These are phyloP conservation scores for Carollia perspicillata DNA, from an alignment of 2,113 vertebrate genomes.

Conservation along the genomic window DNA sequence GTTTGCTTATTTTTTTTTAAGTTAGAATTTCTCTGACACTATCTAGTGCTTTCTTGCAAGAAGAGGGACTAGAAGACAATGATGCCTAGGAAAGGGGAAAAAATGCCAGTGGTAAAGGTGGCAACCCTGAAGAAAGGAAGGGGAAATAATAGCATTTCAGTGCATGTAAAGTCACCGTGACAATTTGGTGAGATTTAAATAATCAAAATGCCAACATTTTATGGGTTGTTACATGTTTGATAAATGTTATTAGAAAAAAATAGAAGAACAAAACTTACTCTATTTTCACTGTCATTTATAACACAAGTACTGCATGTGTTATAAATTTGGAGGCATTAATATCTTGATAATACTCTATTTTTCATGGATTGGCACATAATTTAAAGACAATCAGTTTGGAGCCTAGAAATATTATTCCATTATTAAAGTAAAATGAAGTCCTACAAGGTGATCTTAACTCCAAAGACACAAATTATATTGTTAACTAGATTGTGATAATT, in stretches of 20 bases:
- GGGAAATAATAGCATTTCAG: background rate
- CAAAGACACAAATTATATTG: background rate
- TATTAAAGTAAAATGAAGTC: background rate
- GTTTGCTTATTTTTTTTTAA: background rate
- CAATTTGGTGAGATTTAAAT: background rate
- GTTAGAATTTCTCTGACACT: background rate
- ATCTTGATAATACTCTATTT: background rate
- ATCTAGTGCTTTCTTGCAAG: background rate
- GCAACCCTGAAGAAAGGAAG: background rate
- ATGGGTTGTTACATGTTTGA: background rate
- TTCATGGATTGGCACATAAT: background rate
- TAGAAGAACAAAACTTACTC: background rate
- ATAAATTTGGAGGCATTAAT: background rate
- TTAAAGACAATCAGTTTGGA: background rate
- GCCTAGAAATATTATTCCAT: background rate
- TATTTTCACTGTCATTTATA: background rate
- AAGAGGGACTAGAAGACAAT: background rate
- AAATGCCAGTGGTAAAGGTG: background rate
- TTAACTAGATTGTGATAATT: background rate
- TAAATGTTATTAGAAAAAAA: background rate
- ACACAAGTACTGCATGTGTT: background rate
- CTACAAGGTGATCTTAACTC: background rate
- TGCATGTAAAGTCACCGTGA: background rate
- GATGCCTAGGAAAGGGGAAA: background rate
- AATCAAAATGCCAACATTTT: background rate